These are phyloP conservation scores for Lerema accius DNA, from an alignment of 1,140 invertebrate species.

Conservation along the genomic window DNA sequence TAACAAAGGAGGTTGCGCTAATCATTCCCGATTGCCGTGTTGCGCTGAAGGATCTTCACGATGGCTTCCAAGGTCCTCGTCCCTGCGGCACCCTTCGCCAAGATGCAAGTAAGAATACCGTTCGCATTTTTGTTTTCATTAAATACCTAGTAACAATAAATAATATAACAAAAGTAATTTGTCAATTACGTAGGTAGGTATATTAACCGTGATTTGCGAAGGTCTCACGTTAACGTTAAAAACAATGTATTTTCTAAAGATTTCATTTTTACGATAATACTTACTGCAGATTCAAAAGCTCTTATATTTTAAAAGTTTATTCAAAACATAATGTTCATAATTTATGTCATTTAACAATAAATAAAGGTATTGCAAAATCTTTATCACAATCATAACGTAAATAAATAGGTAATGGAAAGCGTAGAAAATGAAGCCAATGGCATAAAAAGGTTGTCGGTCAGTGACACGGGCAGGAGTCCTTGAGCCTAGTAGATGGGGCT, in stretches of 20 bases:
- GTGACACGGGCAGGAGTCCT: background rate
- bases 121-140: slow-evolving; percentile 8
- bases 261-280: too few species aligned
- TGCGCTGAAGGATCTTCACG: slow-evolving; percentile 34
- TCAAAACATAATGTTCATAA: too few species aligned
- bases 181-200: too few species aligned
- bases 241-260: too few species aligned
- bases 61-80: slow-evolving; percentile 79
- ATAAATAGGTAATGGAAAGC: slow-evolving; percentile 19
- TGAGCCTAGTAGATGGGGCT: background rate
- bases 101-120: slow-evolving; percentile 62
- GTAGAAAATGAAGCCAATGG: slow-evolving; percentile 12
- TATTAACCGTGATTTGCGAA: background rate
- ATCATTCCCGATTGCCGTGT: slow-evolving; percentile 21
- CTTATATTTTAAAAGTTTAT: too few species aligned
- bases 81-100: slow-evolving; percentile 66
- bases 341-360: background rate
- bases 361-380: too few species aligned
- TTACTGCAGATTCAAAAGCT: too few species aligned
- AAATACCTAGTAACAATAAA: too few species aligned
- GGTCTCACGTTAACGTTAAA: too few species aligned
- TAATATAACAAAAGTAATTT: too few species aligned
- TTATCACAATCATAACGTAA: background rate
- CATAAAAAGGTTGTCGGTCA: slow-evolving; percentile 10
- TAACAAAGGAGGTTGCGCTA: slow-evolving; percentile 51